phyloP scores from a whole-genome alignment of 2,797 vertebrate species.

The Syndactyla subalaris region DNA sequence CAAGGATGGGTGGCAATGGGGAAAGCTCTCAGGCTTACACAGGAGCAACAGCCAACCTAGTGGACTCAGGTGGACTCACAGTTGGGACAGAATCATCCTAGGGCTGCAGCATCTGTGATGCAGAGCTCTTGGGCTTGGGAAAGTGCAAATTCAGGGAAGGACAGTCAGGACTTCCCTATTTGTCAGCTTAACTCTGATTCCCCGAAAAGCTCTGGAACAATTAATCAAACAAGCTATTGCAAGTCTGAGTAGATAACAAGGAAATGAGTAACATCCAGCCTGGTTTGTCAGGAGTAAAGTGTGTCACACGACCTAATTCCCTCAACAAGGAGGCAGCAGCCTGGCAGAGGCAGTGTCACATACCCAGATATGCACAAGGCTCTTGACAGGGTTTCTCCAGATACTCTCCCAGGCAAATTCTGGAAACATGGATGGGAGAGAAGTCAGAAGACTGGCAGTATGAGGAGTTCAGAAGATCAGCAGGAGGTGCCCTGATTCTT shows the following conservation, averaged over 20 bases:
- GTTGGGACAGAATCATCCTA: not conserved
- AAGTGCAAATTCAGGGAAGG: not conserved
- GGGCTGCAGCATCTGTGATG: not conserved
- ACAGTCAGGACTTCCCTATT: not conserved
- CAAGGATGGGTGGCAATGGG: not conserved
- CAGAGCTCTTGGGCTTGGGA: not conserved
- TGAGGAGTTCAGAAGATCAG: not conserved
- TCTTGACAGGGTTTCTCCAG: not conserved
- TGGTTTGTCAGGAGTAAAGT: not conserved
- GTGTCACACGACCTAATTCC: not conserved
- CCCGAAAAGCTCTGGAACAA: not conserved
- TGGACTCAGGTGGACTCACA: not conserved
- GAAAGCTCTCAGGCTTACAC: not conserved
- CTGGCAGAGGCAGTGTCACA: not conserved
- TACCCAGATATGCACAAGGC: not conserved
- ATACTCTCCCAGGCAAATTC: not conserved
- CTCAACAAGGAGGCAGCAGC: not conserved
- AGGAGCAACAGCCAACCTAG: not conserved
- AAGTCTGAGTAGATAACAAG: not conserved
- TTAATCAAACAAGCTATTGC: not conserved
- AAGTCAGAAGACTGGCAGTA: accelerated
- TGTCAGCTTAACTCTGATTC: not conserved
- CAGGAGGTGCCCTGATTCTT: not conserved
- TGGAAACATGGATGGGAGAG: not conserved
- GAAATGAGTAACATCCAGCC: not conserved